phyloP scores from a whole-genome alignment of 2,113 vertebrate species.

The Sitta europaea region DNA sequence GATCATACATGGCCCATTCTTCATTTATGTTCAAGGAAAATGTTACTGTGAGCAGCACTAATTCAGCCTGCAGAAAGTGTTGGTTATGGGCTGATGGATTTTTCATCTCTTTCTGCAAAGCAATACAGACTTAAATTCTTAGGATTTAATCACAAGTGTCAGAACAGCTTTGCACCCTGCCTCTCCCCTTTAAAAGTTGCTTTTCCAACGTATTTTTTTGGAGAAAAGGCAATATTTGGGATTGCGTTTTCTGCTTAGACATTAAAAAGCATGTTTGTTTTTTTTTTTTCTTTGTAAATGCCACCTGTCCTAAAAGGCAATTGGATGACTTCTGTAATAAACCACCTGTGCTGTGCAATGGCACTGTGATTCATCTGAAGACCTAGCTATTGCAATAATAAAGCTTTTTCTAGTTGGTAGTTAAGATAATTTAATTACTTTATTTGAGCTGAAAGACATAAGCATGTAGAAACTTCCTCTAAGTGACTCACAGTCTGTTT shows the following conservation, averaged over 20 bases:
- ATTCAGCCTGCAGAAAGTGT: background rate
- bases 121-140: background rate
- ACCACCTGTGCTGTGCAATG: conserved; percentile 3
- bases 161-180: background rate
- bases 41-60: background rate
- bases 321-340: conserved; percentile 34
- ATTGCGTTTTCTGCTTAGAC: background rate
- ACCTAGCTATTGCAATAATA: conserved; percentile 8
- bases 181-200: background rate
- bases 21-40: background rate
- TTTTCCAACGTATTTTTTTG: background rate
- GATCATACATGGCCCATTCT: background rate
- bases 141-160: background rate
- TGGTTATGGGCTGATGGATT: background rate
- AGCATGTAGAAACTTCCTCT: conserved; percentile 27
- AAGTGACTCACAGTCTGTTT: conserved; percentile 28
- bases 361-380: conserved; percentile 57
- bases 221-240: background rate
- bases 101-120: background rate
- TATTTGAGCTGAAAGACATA: conserved; percentile 45
- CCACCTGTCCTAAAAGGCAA: conserved; percentile 24
- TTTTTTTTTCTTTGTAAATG: background rate
- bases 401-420: conserved; percentile 38
- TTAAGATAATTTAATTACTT: conserved; percentile 56
- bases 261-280: background rate